Base-by-base conservation (phyloP, 2,797 vertebrate species). In the Rhabdomys pumilio region DNA sequence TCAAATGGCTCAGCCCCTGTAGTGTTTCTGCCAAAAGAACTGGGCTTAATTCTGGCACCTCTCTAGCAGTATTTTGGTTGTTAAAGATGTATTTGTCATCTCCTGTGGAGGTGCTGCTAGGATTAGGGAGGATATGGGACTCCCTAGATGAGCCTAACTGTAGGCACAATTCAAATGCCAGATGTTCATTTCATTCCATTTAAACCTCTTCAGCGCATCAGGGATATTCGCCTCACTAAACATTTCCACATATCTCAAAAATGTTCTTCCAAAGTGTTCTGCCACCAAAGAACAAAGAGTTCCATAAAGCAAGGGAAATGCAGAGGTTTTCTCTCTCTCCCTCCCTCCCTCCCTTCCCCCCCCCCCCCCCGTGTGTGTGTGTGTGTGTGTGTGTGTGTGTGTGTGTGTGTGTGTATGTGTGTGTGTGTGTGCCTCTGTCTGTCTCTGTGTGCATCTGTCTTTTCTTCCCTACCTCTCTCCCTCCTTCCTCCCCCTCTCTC, bases 151-250 rank as follows among this genome's bases (percentile, higher is more conserved):
- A 89, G 87, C 93, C 63, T 50, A 67, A n/a, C 61, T 85, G 53
- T 29, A 80, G 89, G 91, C 17, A 47, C 75, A 47, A 85, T 88
- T 76, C 57, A 76, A 47, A 69, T 69, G 29, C 69, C n/a, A 93
- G 55, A 61, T 83, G 75, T 91, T 95, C 38, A 80, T 80, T 50
- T n/a, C 75, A 34, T 89, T 79, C 87, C 80, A 76, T 77, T 91
- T 84, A 90, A 63, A 72, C 79, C 26, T 86, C 69, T 91, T 80
- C 34, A 79, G 77, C 11, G 47, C n/a, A 76, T 72, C 26, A 75
- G 73, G 24, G 76, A 29, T 57, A 50, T 88, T 85, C 53, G 31
- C 50, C 80, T 96, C 69, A 67, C 59, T 93, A 92, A 76, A 67
- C 92, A 47, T 93, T 93, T 91, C 67, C 44, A 38, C 31, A 6